Base-by-base conservation (phyloP, 2,113 vertebrate genomes). In the Miniopterus natalensis region DNA sequence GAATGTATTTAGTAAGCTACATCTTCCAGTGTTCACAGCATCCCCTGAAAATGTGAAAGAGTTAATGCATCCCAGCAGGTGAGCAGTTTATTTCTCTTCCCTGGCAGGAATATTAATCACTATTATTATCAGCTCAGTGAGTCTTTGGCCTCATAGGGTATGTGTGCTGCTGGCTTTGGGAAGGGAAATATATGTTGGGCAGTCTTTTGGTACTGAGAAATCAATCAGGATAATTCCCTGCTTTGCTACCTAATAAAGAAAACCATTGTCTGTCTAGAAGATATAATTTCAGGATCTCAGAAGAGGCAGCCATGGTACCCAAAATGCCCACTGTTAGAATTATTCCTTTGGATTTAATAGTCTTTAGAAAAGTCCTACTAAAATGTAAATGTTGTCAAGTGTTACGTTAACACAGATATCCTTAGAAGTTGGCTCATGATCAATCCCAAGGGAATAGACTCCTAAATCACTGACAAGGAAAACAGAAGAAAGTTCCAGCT, bases 31-130 rank as follows among this genome's bases (percentile, higher is more conserved):
- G 51, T 73, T 91, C 18, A 5, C 53, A 95, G 23, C 47, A 87
- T 53, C 87, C 53, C 40, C 75, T 94, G n/a, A 95, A 89, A 90
- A 94, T 57, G 9, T 83, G 75, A 83, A 86, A 71, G 85, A 57
- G 18, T 74, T 78, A 90, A 81, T 95, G 31, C 7, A 71, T 61
- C 47, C 47, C 91, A 95, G 86, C 40, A 92, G 47, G 75, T 80
- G 53, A 90, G 40, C n/a, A 88, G 80, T 88, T 96, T 95, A 65
- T 86, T 86, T 73, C 77, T 71, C 87, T 94, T 90, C n/a, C 23
- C 66, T 88, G 77, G 25, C 81, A 95, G 85, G 81, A 90, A 77
- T 95, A 94, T 92, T 96, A 96, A 90, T 92, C 53, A 80, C 83
- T 81, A 88, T 57, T 95, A 95, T 81, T 88, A 90, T 47, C 14